Conservation (phyloP, 2,888 invertebrate species). For the Hirtodrosophila alboralis region DNA sequence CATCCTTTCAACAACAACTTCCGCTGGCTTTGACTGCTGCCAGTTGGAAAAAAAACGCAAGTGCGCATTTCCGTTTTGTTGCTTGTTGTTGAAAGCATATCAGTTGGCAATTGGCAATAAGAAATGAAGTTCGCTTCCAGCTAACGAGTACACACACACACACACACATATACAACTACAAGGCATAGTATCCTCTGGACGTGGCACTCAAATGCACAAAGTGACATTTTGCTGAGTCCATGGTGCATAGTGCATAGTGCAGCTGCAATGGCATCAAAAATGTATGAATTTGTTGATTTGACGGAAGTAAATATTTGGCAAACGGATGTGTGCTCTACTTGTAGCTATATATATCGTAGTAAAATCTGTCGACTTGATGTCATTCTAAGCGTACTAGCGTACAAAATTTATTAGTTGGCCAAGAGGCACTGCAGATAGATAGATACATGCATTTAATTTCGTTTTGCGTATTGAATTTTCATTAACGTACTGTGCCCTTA, state of each 20-base stretch:
- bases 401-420: slow-evolving; percentile 52
- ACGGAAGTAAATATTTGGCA: slow-evolving; percentile 74
- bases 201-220: slow-evolving; percentile 23
- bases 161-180: background rate
- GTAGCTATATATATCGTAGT: slow-evolving; percentile 10
- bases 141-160: slow-evolving; percentile 23
- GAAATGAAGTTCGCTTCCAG: slow-evolving; percentile 54
- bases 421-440: slow-evolving; percentile 28
- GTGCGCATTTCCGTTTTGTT: slow-evolving; percentile 63
- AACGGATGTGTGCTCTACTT: slow-evolving; percentile 54
- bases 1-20: slow-evolving; percentile 52
- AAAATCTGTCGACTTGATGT: slow-evolving; percentile 16
- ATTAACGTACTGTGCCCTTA: slow-evolving; percentile 4
- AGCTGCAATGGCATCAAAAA: slow-evolving; percentile 61
- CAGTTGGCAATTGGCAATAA: slow-evolving; percentile 63
- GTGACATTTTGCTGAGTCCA: slow-evolving; percentile 28
- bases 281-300: slow-evolving; percentile 74
- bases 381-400: slow-evolving; percentile 30
- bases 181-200: too few relatives aligned
- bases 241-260: slow-evolving; percentile 25
- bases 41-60: slow-evolving; percentile 34
- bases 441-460: slow-evolving; percentile 22
- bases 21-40: slow-evolving; percentile 28
- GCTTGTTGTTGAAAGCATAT: slow-evolving; percentile 57
- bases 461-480: slow-evolving; percentile 5